Evolutionary conservation across 2,888 invertebrate species (phyloP), one percentile per base, ranked within the genome.

Genomic region (Lepidonotus clava): DNA sequence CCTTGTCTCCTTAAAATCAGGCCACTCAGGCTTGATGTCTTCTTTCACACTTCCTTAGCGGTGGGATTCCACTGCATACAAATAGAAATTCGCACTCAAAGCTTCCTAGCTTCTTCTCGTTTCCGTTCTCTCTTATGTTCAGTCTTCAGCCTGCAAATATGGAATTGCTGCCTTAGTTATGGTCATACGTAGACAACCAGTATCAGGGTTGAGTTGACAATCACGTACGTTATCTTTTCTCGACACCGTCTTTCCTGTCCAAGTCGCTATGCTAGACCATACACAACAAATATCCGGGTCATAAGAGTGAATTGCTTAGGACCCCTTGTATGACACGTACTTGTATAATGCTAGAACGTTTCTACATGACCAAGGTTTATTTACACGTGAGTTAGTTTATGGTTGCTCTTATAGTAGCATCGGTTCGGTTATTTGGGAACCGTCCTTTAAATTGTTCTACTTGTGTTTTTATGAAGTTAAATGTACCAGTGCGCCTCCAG

Each of bases 81-180:
- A 71, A 71, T 71, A 71, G 34, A 71, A 71, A 71, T 2, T 36
- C 71, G 18, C 38, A 71, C 11, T 24, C n/a, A 24, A 66, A 66
- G 66, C 66, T 66, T 66, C 32, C 66, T 66, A 24, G 32, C 66
- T 18, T 38, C 38, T 38, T n/a, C 38, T 71, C 38, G 71, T 24
- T 71, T 38, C 14, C 38, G 34, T 71, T 36, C 71, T 38, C 71
- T 14, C 71, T 71, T 11, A 66, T 8, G 34, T 36, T 71, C 34
- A 36, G 71, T 36, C 21, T 38, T 18, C 71, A 71, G 71, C 71
- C 71, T 38, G 34, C 38, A 71, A 66, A 32, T 18, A 11, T 71
- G 38, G 71, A 4, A 71, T 71, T 71, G 71, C 71, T 71, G 71
- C 71, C 71, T 71, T 71, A 71, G 71, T 71, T 71, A 11, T 71